Conservation (phyloP, 2,888 invertebrate genomes). For the Thysanoteuthis rhombus region DNA sequence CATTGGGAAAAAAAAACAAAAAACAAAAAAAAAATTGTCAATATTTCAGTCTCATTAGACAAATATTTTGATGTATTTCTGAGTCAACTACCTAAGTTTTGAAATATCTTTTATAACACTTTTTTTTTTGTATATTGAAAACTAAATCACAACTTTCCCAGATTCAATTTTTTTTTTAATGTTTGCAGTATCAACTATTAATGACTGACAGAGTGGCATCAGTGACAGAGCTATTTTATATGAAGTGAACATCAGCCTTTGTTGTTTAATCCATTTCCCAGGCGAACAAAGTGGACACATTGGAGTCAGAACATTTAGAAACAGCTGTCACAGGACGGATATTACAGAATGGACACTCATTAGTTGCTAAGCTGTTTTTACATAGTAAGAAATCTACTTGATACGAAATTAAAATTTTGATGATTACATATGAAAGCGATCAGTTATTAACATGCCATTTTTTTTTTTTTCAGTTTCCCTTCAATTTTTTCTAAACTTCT, state of each 20-base stretch:
- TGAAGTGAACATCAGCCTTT: not conserved
- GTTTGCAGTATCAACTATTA: not conserved
- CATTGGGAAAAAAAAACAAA: not conserved
- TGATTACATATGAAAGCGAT: not conserved
- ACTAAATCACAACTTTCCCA: not conserved
- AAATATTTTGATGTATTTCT: not conserved
- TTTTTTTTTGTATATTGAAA: not conserved
- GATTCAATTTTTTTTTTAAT: not conserved
- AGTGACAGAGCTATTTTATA: not conserved
- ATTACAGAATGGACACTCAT: not conserved
- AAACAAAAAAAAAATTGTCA: not conserved
- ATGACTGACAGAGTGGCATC: not conserved
- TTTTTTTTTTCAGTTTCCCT: no score
- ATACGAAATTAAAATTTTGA: not conserved
- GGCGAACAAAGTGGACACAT: not conserved
- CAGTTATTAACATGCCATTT: not conserved
- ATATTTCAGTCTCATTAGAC: not conserved
- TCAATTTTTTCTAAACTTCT: no score
- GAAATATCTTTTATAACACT: no score
- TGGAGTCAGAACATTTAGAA: not conserved
- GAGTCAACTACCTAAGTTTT: not conserved
- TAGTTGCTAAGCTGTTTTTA: not conserved
- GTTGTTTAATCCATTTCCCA: not conserved
- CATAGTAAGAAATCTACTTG: no score
- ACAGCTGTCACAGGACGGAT: slow-evolving; percentile 12